These are phyloP conservation scores for Lasiurus cinereus DNA, from an alignment of 2,113 vertebrate species.

Conservation along the genomic window DNA sequence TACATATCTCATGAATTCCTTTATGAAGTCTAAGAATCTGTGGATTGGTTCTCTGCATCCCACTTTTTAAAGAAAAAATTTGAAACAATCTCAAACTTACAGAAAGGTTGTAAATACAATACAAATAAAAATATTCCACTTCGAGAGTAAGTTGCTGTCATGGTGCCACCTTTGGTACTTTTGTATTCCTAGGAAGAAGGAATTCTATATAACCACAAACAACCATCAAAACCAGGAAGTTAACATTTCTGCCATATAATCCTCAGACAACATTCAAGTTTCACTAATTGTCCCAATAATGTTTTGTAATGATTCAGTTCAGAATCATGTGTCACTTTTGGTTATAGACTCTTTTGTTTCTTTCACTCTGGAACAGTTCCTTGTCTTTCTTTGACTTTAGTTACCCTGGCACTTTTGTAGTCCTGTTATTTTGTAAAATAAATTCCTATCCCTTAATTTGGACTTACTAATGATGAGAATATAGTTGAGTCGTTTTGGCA, in stretches of 20 bases:
- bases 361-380: slow-evolving; percentile 9
- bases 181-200: slow-evolving; percentile 28
- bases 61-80: slow-evolving; percentile 43
- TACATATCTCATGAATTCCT: slow-evolving; percentile 31
- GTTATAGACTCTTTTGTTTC: background rate
- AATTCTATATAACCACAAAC: background rate
- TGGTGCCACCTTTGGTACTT: background rate
- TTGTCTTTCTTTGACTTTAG: background rate
- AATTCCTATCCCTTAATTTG: background rate
- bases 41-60: slow-evolving; percentile 41
- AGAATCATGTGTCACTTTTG: background rate
- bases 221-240: background rate
- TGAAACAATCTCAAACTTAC: slow-evolving; percentile 31
- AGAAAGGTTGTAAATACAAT: slow-evolving; percentile 51
- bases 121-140: slow-evolving; percentile 33
- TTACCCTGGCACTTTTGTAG: background rate
- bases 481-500: background rate
- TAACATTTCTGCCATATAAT: background rate
- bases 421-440: background rate
- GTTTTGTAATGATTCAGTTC: background rate
- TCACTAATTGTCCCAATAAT: background rate
- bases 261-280: background rate
- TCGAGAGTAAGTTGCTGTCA: slow-evolving; percentile 28
- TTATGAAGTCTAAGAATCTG: slow-evolving; percentile 43
- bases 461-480: background rate